Evolutionary conservation across 1,140 invertebrate genomes (phyloP).

Genomic region (Lithobius niger): DNA sequence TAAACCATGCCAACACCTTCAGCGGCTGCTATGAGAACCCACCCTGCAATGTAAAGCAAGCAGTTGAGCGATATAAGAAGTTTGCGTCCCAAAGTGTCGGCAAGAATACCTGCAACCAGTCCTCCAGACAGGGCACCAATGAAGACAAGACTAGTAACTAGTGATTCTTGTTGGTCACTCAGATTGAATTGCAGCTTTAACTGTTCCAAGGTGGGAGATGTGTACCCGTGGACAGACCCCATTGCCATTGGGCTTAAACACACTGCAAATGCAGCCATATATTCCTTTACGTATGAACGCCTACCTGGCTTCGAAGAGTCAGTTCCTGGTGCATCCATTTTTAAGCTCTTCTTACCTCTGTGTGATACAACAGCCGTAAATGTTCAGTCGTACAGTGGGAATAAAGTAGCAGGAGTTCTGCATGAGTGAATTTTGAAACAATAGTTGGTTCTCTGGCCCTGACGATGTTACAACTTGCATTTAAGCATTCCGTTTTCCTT

Average conservation of each 20-base stretch:
- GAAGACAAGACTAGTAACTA: slow-evolving; percentile 29
- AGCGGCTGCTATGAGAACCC: slow-evolving; percentile 42
- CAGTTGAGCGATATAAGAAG: slow-evolving; percentile 34
- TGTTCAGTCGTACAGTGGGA: too few relatives aligned
- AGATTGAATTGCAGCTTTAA: slow-evolving; percentile 27
- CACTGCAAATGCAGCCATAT: slow-evolving; percentile 36
- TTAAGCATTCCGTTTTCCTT: too few relatives aligned
- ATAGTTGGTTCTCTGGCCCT: too few relatives aligned
- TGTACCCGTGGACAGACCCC: slow-evolving; percentile 52
- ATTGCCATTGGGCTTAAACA: slow-evolving; percentile 41
- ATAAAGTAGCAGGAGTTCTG: too few relatives aligned
- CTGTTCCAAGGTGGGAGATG: slow-evolving; percentile 50
- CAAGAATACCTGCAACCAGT: slow-evolving; percentile 33
- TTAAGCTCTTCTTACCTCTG: too few relatives aligned
- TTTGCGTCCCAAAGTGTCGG: slow-evolving; percentile 33
- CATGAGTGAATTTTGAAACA: too few relatives aligned
- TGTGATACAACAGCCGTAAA: too few relatives aligned
- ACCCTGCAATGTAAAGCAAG: slow-evolving; percentile 54
- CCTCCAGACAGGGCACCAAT: slow-evolving; percentile 29
- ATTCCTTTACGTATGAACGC: neutral
- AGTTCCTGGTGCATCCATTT: too few relatives aligned
- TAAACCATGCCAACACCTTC: slow-evolving; percentile 36
- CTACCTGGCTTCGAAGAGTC: too few relatives aligned
- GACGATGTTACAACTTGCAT: too few relatives aligned
- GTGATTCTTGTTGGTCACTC: slow-evolving; percentile 28